Conservation (phyloP, 2,797 vertebrate genomes). For the Mycteria americana region DNA sequence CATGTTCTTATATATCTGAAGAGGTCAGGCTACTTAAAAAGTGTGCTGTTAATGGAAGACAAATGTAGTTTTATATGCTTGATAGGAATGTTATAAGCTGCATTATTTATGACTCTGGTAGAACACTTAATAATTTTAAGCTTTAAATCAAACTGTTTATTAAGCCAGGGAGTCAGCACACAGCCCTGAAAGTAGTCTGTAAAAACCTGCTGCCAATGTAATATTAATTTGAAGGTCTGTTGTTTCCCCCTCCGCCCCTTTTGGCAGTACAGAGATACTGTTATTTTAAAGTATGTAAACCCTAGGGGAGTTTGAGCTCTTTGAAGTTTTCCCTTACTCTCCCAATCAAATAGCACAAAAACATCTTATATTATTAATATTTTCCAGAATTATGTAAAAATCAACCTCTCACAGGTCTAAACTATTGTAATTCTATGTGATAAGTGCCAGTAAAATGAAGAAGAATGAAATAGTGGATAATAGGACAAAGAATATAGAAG, state of each 20-base stretch:
- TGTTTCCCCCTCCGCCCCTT: too few relatives aligned
- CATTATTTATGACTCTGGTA: constrained; percentile 76
- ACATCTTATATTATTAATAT: not conserved
- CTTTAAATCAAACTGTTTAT: constrained; percentile 76
- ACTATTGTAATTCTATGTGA: not conserved
- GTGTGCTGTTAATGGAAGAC: constrained; percentile 74
- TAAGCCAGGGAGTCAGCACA: constrained; percentile 54
- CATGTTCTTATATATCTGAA: constrained; percentile 73
- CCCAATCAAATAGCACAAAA: constrained; percentile 10
- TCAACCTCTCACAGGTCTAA: not conserved
- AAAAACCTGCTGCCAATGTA: constrained; percentile 61
- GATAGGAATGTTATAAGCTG: constrained; percentile 76
- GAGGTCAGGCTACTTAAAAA: constrained; percentile 76
- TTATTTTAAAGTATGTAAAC: constrained; percentile 56
- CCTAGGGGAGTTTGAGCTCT: constrained; percentile 23
- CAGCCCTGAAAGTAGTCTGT: constrained; percentile 61
- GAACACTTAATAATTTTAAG: constrained; percentile 76
- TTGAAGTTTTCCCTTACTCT: constrained; percentile 31
- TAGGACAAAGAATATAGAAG: not conserved
- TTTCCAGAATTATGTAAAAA: constrained; percentile 16
- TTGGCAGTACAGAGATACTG: constrained; percentile 11
- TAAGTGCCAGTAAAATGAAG: not conserved
- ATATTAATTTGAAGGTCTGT: constrained; percentile 68
- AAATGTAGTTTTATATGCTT: constrained; percentile 74
- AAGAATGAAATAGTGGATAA: not conserved